Evolutionary conservation across 2,888 invertebrate species (phyloP), one percentile per base, ranked within the genome.

Genomic region (Fabriciana adippe): DNA sequence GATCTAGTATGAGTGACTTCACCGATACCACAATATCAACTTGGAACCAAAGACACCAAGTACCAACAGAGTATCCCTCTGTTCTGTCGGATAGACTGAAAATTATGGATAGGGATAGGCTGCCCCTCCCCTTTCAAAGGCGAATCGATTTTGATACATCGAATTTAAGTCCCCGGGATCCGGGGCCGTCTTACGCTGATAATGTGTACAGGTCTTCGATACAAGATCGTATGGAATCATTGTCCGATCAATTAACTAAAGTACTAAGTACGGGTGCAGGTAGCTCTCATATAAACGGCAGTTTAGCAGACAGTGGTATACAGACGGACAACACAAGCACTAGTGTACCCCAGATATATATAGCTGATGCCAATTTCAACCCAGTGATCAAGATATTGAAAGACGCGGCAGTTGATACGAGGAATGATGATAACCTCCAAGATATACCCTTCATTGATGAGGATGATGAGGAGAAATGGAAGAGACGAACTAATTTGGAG

Each of bases 21-120:
- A 93, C 93, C 64, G 93, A 93, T 76, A 93, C 92, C 1, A 92
- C 92, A 0, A 91, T 92, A 71, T 92, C 92, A 0, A 92, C 91
- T 0, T 92, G 92, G 92, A 92, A 92, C 68, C 90, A 90, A 70
- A 86, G 87, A 64, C 86, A 89, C 59, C 76, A 69, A 61, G 74
- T 77, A 8, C 79, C 84, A 0, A 82, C 89, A 0, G 92, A 92
- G 71, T 92, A 92, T 70, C 92, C 92, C 0, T 90, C 91, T 14
- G 92, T 92, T 1, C 76, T 92, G 1, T 92, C 92, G 1, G 92
- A 91, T 56, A 86, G 92, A 78, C 66, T 88, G 1, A 91, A 89
- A 76, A 81, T 79, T 2, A 73, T 87, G 8, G 90, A 90, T 64
- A 80, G 90, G 66, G 90, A 90, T 48, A 79, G 90, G 71, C 67